Evolutionary conservation across 2,797 vertebrate genomes (phyloP).

Genomic region (Coregonus sp.): DNA sequence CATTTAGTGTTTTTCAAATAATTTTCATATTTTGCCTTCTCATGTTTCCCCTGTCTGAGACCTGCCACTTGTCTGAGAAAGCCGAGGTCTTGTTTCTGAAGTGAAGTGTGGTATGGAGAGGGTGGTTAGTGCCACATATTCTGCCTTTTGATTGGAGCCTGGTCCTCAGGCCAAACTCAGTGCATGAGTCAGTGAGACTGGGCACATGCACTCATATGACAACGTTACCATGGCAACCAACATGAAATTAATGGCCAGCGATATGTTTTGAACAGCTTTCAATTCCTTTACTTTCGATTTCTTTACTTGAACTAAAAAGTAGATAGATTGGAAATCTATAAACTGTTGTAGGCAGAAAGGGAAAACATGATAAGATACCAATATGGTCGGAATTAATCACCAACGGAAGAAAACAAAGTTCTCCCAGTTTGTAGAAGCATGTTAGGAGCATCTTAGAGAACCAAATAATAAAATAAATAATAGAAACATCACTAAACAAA

Average conservation of each 20-base stretch:
- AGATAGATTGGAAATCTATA: slow-evolving; percentile 34
- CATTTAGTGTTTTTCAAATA: background rate
- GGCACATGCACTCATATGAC: slow-evolving; percentile 28
- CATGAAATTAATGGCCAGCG: slow-evolving; percentile 20
- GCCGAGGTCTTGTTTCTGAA: slow-evolving; percentile 27
- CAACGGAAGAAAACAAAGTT: background rate
- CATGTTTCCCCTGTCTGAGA: slow-evolving; percentile 45
- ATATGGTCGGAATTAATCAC: slow-evolving; percentile 30
- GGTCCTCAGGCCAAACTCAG: slow-evolving; percentile 46
- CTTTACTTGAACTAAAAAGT: slow-evolving; percentile 9
- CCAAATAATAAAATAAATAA: slow-evolving; percentile 15
- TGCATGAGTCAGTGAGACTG: slow-evolving; percentile 57
- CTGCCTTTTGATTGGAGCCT: slow-evolving; percentile 71
- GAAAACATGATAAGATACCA: slow-evolving; percentile 18
- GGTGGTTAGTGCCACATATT: slow-evolving; percentile 58
- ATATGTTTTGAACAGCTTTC: slow-evolving; percentile 11
- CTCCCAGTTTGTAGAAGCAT: background rate
- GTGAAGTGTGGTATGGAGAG: slow-evolving; percentile 57
- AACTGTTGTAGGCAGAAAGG: slow-evolving; percentile 22
- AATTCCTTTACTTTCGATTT: slow-evolving; percentile 4
- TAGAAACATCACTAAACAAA: slow-evolving; percentile 45
- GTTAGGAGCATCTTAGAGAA: background rate
- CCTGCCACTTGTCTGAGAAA: slow-evolving; percentile 43
- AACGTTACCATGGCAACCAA: slow-evolving; percentile 33
- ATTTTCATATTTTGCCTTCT: slow-evolving; percentile 23